phyloP scores from a whole-genome alignment of 2,888 invertebrate species.

The Amphipoea oculea region DNA sequence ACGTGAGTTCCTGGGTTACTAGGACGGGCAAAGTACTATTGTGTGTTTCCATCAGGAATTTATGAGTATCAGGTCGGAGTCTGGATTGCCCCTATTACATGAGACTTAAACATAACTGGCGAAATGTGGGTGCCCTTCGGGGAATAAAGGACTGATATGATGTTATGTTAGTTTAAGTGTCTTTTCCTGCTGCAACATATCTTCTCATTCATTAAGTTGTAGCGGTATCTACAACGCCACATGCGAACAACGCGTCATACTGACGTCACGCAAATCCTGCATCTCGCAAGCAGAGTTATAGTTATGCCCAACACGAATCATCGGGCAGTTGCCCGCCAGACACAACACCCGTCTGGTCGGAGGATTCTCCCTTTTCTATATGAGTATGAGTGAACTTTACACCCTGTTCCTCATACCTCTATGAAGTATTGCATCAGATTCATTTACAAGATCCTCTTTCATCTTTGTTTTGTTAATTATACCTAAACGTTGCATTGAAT shows the following conservation, averaged over 20 bases:
- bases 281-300: no score
- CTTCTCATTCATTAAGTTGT: background rate
- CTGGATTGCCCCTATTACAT: background rate
- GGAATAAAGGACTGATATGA: background rate
- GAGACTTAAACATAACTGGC: background rate
- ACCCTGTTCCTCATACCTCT: no score
- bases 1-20: background rate
- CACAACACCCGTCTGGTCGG: no score
- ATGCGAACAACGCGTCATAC: no score
- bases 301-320: no score
- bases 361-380: no score
- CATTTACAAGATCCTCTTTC: constrained; percentile 1
- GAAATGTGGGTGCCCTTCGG: background rate
- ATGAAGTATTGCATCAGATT: background rate
- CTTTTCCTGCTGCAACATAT: background rate
- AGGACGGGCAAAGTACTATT: background rate
- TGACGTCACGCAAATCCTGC: no score
- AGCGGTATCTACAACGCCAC: no score
- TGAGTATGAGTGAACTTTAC: no score
- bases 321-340: no score
- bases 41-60: no score
- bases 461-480: constrained; percentile 14
- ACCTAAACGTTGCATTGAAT: background rate
- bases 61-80: background rate
- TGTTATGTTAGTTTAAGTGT: background rate